Conservation (phyloP, 2,797 vertebrate genomes). For the Dromococcyx pavoninus region DNA sequence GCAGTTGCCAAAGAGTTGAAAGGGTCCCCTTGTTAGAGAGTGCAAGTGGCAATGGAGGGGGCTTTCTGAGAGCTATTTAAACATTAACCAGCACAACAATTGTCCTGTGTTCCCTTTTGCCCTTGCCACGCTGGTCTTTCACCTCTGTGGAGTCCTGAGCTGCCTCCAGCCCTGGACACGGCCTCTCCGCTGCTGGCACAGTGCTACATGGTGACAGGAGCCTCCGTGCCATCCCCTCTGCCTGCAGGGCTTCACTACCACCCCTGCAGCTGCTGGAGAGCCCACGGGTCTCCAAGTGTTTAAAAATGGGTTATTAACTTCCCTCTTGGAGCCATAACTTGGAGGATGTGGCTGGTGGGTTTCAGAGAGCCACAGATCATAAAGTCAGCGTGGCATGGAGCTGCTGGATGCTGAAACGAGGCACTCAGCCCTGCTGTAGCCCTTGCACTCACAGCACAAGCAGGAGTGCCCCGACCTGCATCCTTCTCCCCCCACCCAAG, state of each 20-base stretch:
- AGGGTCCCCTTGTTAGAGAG: neutral
- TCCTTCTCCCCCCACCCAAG: neutral
- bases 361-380: neutral
- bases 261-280: neutral
- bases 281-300: neutral
- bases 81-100: constrained; percentile 28
- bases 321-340: neutral
- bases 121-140: neutral
- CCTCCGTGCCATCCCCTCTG: neutral
- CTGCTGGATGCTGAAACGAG: neutral
- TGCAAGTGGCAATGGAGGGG: neutral
- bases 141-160: neutral
- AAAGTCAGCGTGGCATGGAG: neutral
- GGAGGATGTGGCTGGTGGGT: neutral
- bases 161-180: neutral
- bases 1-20: neutral
- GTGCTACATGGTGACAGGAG: fast-evolving
- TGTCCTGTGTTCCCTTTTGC: neutral
- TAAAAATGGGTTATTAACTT: neutral
- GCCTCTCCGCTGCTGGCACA: neutral
- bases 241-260: neutral
- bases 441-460: neutral
- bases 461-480: neutral
- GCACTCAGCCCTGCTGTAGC: neutral
- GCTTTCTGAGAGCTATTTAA: constrained; percentile 18